Percentiles rank a stretch among this genome's conserved stretches.
Evolutionary conservation across 2,888 invertebrate species (phyloP).

Genomic region (Salpingus planirostris): DNA sequence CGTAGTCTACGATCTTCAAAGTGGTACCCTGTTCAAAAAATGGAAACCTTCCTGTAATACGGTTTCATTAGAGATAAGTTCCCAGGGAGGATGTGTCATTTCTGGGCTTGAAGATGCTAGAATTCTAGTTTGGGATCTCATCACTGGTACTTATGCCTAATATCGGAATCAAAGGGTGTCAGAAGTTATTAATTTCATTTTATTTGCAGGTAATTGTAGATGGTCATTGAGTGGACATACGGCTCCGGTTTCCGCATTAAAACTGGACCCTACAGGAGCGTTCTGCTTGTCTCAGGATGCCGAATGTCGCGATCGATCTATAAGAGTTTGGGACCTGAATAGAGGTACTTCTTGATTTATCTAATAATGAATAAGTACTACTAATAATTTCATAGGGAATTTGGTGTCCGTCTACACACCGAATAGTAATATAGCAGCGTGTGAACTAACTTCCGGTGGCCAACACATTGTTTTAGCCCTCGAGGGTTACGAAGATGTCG

Average conservation of each 20-base stretch:
- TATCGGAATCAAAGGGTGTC: too few relatives aligned
- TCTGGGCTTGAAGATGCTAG: constrained; percentile 75
- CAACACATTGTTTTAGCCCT: constrained; percentile 60
- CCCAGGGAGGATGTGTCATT: constrained; percentile 73
- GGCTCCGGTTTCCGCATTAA: constrained; percentile 64
- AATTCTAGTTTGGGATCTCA: constrained; percentile 78
- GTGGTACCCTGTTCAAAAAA: constrained; percentile 83
- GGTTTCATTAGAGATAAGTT: constrained; percentile 77
- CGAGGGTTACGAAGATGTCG: constrained; percentile 54
- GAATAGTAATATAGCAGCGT: constrained; percentile 61
- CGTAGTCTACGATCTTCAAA: constrained; percentile 83
- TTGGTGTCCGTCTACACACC: constrained; percentile 73
- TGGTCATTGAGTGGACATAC: constrained; percentile 70
- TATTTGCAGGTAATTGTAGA: constrained; percentile 59
- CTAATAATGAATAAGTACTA: too few relatives aligned
- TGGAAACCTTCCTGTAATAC: constrained; percentile 83
- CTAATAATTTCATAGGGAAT: constrained; percentile 60
- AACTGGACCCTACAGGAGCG: constrained; percentile 63
- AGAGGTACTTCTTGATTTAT: constrained; percentile 47
- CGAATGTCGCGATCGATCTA: constrained; percentile 61
- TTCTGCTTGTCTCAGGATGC: constrained; percentile 68
- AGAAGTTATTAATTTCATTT: constrained; percentile 1
- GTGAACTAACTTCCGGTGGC: constrained; percentile 69
- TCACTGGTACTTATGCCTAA: constrained; percentile 51
- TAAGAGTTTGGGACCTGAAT: constrained; percentile 73